These are phyloP conservation scores for Netelia inedita DNA, from an alignment of 2,888 invertebrate species.

Conservation along the genomic window DNA sequence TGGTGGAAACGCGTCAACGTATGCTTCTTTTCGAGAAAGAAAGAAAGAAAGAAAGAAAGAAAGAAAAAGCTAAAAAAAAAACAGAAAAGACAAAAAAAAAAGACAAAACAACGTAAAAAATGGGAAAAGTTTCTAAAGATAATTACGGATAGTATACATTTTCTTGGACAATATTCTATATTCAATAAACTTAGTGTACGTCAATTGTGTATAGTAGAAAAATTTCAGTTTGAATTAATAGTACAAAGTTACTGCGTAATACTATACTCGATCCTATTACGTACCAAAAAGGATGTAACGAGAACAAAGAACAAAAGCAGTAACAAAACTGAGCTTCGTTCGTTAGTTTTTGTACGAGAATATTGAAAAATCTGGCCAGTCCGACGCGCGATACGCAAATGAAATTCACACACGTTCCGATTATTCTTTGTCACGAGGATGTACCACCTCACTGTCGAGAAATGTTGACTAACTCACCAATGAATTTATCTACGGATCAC, in stretches of 20 bases:
- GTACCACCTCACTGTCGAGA: constrained; percentile 57
- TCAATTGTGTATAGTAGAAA: constrained; percentile 75
- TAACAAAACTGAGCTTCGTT: constrained; percentile 60
- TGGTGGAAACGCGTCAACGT: constrained; percentile 53
- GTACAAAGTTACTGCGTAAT: constrained; percentile 64
- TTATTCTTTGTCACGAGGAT: constrained; percentile 66
- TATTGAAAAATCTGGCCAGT: constrained; percentile 64
- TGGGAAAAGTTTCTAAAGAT: constrained; percentile 74
- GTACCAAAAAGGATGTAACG: constrained; percentile 60
- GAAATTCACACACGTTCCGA: constrained; percentile 55
- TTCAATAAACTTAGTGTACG: constrained; percentile 75
- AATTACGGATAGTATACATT: constrained; percentile 79
- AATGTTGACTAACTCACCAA: constrained; percentile 50
- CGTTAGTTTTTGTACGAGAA: constrained; percentile 65
- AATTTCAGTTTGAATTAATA: constrained; percentile 67
- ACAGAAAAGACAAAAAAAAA: constrained; percentile 62
- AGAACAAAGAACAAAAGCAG: constrained; percentile 44
- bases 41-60: constrained; percentile 59
- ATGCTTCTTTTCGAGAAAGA: constrained; percentile 70
- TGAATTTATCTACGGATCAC: constrained; percentile 66
- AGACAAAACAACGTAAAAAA: constrained; percentile 58
- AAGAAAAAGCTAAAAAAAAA: constrained; percentile 67
- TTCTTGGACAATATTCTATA: constrained; percentile 81
- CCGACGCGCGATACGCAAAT: constrained; percentile 59
- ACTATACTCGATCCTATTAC: constrained; percentile 47